These are phyloP conservation scores for Bombycilla garrulus DNA, from an alignment of 2,113 vertebrate species.

Conservation along the genomic window DNA sequence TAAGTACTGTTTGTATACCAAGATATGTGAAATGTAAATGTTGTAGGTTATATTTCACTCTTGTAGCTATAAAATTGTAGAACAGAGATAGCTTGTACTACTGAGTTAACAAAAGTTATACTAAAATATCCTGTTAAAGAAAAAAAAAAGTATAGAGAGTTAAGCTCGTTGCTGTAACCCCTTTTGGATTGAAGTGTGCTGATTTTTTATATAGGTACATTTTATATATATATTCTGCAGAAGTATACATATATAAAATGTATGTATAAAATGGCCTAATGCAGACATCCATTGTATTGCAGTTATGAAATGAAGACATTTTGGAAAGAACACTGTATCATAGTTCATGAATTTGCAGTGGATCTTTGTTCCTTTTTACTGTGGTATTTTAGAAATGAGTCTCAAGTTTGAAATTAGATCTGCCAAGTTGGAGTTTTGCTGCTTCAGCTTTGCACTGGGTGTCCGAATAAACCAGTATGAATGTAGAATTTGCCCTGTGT, in stretches of 20 bases:
- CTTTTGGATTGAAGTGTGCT: constrained; percentile 81
- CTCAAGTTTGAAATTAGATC: constrained; percentile 83
- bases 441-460: constrained; percentile 82
- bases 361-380: constrained; percentile 87
- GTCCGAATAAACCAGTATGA: constrained; percentile 88
- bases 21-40: constrained; percentile 88
- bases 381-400: constrained; percentile 90
- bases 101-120: constrained; percentile 88
- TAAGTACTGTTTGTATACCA: constrained; percentile 83
- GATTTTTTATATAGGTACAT: constrained; percentile 67
- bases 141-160: constrained; percentile 78
- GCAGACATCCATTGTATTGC: constrained; percentile 80
- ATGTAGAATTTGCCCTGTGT: constrained; percentile 85
- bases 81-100: constrained; percentile 89
- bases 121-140: constrained; percentile 80
- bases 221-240: constrained; percentile 57
- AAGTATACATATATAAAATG: constrained; percentile 53
- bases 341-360: constrained; percentile 88
- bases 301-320: constrained; percentile 79
- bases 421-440: constrained; percentile 83
- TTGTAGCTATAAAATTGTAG: constrained; percentile 87
- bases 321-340: constrained; percentile 85
- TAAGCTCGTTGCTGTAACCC: constrained; percentile 86
- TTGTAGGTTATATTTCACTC: constrained; percentile 87
- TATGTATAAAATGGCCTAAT: constrained; percentile 77